Percentiles rank a stretch among this genome's conserved stretches.
phyloP scores from a whole-genome alignment of 2,797 vertebrate species.

The Falco cherrug region DNA sequence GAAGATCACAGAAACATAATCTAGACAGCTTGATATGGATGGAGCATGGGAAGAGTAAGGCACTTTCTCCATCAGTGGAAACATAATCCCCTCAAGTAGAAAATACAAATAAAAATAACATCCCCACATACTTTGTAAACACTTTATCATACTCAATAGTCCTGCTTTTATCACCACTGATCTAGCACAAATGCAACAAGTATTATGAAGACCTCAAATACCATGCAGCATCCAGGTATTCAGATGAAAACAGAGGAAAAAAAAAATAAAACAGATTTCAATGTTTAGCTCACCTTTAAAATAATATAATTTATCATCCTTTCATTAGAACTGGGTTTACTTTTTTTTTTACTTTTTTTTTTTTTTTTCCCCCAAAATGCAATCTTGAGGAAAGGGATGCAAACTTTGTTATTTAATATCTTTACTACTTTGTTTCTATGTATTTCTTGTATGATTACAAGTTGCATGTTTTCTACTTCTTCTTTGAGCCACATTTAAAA shows the following conservation, averaged over 20 bases:
- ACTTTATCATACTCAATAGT: not conserved
- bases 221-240: not conserved
- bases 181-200: not conserved
- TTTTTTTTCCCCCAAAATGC: not conserved
- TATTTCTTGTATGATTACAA: not conserved
- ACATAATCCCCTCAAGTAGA: not conserved
- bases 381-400: not conserved
- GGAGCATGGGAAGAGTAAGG: not conserved
- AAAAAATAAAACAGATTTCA: accelerated
- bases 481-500: not conserved
- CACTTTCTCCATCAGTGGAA: not conserved
- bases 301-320: not conserved
- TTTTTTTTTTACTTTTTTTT: not conserved
- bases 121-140: not conserved
- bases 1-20: not conserved
- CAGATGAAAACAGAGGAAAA: not conserved
- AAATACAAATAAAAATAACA: not conserved
- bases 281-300: not conserved
- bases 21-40: not conserved
- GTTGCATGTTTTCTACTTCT: not conserved
- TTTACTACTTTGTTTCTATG: not conserved
- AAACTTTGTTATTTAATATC: not conserved
- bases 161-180: not conserved
- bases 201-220: not conserved
- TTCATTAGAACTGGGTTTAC: not conserved